Evolutionary conservation across 2,797 vertebrate species (phyloP).

Genomic region (Pangasius djambal): DNA sequence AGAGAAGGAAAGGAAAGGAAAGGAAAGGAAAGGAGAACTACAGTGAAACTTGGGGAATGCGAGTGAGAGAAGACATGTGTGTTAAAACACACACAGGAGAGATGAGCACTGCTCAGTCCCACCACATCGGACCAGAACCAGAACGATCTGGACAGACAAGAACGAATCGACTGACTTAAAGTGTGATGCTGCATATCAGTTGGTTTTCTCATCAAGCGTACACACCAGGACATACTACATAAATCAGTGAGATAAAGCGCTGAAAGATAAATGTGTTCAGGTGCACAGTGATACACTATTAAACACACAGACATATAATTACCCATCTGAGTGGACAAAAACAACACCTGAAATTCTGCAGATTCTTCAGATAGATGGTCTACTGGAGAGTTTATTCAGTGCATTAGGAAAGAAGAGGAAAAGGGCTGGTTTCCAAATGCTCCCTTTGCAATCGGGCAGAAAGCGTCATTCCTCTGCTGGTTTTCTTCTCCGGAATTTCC

Average conservation of each 20-base stretch:
- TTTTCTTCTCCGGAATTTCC: conserved; percentile 29
- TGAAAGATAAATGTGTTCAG: conserved; percentile 28
- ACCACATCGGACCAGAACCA: conserved; percentile 38
- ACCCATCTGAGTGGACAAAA: neutral
- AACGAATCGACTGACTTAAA: conserved; percentile 31
- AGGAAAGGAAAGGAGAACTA: conserved; percentile 13
- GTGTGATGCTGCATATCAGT: conserved; percentile 27
- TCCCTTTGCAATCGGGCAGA: conserved; percentile 28
- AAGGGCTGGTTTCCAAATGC: conserved; percentile 14
- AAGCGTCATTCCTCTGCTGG: conserved; percentile 20
- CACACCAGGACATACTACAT: neutral
- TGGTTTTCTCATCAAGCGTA: conserved; percentile 45
- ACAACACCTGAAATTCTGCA: conserved; percentile 29
- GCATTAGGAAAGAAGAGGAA: neutral
- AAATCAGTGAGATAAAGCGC: conserved; percentile 20
- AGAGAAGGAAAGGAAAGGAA: neutral
- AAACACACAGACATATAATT: neutral
- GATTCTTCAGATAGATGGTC: conserved; percentile 32
- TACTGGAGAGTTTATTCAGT: conserved; percentile 9
- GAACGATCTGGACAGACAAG: conserved; percentile 24
- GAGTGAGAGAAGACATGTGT: conserved; percentile 19
- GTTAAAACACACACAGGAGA: conserved; percentile 31
- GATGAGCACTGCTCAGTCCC: conserved; percentile 28
- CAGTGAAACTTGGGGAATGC: conserved; percentile 30
- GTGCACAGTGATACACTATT: conserved; percentile 3